Evolutionary conservation across 2,888 invertebrate species (phyloP), one percentile per base, ranked within the genome.

Genomic region (Tenthredo livida): DNA sequence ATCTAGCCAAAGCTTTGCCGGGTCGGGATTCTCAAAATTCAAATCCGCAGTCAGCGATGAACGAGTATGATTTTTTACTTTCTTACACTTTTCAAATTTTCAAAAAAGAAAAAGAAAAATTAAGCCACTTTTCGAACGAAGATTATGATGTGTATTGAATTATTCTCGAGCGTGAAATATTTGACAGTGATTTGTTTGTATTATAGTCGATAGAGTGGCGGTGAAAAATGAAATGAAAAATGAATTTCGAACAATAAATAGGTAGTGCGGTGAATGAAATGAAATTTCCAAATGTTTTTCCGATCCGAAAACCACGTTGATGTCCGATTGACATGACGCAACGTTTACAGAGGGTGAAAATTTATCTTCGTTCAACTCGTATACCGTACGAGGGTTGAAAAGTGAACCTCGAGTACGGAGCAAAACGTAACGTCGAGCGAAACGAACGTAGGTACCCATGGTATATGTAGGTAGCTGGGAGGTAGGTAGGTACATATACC

Each of bases 101-200:
- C 6, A 37, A 10, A 40, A 29, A 2, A 21, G 7, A 21, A 9
- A 3, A 73, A 2, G n/a, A 21, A 73, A 73, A 73, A 43, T 43
- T 43, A 17, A 5, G 17, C 29, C 21, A 25, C 43, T 33, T 37
- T 70, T 43, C 21, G 47, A 47, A 9, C 21, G n/a, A 25, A 47
- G 47, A 73, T 73, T 73, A n/a, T n/a, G 29, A 70, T n/a, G 70
- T 37, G 70, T 70, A 70, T 37, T 37, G 33, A 70, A 70, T 70
- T 37, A 70, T 70, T 37, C n/a, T 70, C 15, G 15, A 33, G n/a
- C n/a, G 33, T 17, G 33, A 37, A 70, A n/a, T 70, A 25, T 70
- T 70, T 17, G 65, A 70, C 70, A 70, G 29, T 37, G 70, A 37
- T 70, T 70, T 70, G 70, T 70, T 70, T 17, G 21, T 12, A 29